Evolutionary conservation across 53 echinoderm and acorn worm genomes (phyloP), one percentile per base, ranked within the genome.

Genomic region (Luidia sarsii): DNA sequence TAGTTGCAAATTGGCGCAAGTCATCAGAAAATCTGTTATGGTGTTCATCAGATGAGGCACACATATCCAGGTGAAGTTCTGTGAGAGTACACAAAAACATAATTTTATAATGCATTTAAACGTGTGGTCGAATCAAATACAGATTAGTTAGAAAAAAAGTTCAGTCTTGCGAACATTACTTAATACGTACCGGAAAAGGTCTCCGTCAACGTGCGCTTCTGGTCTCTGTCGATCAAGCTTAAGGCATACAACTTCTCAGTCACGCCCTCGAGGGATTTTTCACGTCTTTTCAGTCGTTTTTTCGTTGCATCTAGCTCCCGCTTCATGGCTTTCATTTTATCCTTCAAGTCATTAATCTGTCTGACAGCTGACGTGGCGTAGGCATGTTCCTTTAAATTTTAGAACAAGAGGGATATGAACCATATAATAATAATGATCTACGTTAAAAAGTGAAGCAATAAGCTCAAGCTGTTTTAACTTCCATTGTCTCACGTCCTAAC

Each of bases 1-100:
- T 67, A 19, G 67, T 67, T 2, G 67, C 67, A 67, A 67, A 67
- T 28, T 67, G n/a, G 0, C 29, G 67, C 67, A 67, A 35, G 48
- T 67, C 48, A 15, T 67, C 48, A 2, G 67, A 67, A 16, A 46
- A 67, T 48, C 36, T 48, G 1, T 48, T 22, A 35, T 28, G 48
- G 38, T 22, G 67, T 28, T 8, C n/a, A 46, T 48, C 67, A 48
- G 46, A 46, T 67, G 15, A 15, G 38, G n/a, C 67, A 27, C 67
- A 45, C 67, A 46, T 67, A 37, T 67, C 67, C 15, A 67, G 15
- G 38, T 39, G 19, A 25, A 57, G 28, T 18, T 57, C 57, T 57
- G 23, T 6, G 41, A 41, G 41, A 41, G 41, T 7, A 41, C 11
- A 41, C 41, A 41, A 41, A 41, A 41, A 41, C 41, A 41, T 41